Evolutionary conservation across 2,888 invertebrate species (phyloP).

Genomic region (Metellina segmentata): DNA sequence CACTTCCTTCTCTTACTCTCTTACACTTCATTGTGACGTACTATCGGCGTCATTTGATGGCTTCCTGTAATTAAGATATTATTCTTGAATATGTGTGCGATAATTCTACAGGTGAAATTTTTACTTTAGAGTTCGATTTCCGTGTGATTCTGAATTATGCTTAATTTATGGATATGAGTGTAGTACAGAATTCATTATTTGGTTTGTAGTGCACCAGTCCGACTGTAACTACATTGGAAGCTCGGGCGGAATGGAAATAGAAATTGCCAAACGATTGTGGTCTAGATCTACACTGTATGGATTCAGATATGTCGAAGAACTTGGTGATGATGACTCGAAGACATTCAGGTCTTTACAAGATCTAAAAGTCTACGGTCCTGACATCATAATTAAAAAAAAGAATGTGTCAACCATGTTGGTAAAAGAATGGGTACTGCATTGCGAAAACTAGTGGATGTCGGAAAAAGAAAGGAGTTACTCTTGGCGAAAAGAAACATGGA

Average conservation of each 20-base stretch:
- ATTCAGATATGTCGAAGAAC: background rate
- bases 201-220: background rate
- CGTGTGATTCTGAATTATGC: no score
- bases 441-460: background rate
- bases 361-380: background rate
- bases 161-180: no score
- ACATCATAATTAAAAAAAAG: background rate
- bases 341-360: background rate
- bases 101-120: no score
- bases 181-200: background rate
- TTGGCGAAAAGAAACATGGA: background rate
- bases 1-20: no score
- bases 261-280: background rate
- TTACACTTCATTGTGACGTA: no score
- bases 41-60: no score
- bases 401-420: no score
- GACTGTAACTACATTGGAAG: background rate
- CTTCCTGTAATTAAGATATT: no score
- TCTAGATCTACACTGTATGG: background rate
- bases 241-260: background rate
- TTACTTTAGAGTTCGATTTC: no score
- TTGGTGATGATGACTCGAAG: background rate
- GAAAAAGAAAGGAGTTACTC: no score
- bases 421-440: conserved; percentile 7
- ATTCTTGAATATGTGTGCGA: no score